Base-by-base conservation (phyloP, 2,797 vertebrate species). In the Enteromius trimaculatus region DNA sequence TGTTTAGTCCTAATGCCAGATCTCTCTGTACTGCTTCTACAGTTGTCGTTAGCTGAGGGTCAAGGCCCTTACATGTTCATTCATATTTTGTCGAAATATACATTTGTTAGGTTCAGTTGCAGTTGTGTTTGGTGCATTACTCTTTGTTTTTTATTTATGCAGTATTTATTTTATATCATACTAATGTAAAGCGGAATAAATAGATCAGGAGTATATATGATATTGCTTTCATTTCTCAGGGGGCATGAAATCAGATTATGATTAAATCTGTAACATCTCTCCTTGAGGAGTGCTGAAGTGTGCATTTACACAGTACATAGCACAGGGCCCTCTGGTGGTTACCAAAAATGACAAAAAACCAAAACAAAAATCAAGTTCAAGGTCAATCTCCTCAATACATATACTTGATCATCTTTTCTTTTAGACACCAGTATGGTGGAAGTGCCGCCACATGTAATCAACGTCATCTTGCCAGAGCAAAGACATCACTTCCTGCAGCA, bases 401-500 rank as follows among this genome's bases (percentile, higher is more conserved):
- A 34, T 79, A 49, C 8, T 65, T 47, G n/a, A 69, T 39, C n/a
- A 62, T 85, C 76, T 86, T 29, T 26, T 19, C 83, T 77, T 88
- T 75, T 91, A 98, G 97, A 95, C 85, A 90, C 94, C 3, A 94
- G 88, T 0, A 88, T 95, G 55, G 91, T 89, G 31, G 95, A 95
- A 49, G 93, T 94, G 82, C 94, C 94, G 77, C 94, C 95, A n/a
- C 95, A 93, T 0, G 94, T 98, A 84, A 97, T 98, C 91, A 98
- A 96, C 0, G 96, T 99, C 79, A 96, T 98, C 86, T 93, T 99
- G 78, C 96, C 97, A 0, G 97, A 98, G 87, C 91, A 95, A 88
- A 94, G 93, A 3, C 87, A 95, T 68, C 94, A 97, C 87, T 97
- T 98, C 87, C 95, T 98, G 89, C 95, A 98, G 92, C 96, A 97